Percentiles rank a stretch among this genome's conserved stretches.
Evolutionary conservation across 2,113 vertebrate species (phyloP).

Genomic region (Glaucidium brasilianum): DNA sequence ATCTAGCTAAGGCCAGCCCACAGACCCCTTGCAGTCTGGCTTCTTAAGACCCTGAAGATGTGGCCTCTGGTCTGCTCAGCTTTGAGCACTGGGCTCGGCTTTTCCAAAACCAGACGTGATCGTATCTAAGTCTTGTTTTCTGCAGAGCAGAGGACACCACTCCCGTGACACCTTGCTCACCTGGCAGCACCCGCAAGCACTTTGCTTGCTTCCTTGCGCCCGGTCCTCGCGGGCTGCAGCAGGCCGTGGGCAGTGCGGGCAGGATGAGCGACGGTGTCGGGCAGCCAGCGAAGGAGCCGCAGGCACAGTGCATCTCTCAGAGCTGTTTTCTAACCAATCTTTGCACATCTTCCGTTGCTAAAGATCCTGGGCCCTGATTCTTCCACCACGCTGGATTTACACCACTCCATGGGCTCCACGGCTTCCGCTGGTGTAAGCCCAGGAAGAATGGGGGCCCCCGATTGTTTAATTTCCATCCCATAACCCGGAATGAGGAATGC

Average conservation of each 20-base stretch:
- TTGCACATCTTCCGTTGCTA: slow-evolving; percentile 55
- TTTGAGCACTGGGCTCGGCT: not conserved
- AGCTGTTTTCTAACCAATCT: slow-evolving; percentile 69
- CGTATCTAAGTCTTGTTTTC: not conserved
- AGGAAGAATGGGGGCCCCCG: slow-evolving; percentile 23
- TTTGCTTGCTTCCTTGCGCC: not conserved
- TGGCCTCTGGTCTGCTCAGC: accelerated
- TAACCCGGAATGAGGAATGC: slow-evolving; percentile 69
- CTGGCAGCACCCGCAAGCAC: not conserved
- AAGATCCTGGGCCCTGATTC: slow-evolving; percentile 62
- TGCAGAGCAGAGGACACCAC: not conserved
- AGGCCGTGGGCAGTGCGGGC: not conserved
- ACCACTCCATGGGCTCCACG: not conserved
- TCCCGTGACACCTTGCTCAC: accelerated
- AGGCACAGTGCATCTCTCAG: slow-evolving; percentile 40
- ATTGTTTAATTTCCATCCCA: slow-evolving; percentile 58
- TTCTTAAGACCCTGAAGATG: not conserved
- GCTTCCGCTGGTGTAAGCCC: not conserved
- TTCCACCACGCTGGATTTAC: not conserved
- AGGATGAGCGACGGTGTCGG: not conserved
- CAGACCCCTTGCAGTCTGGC: not conserved
- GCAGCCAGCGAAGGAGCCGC: not conserved
- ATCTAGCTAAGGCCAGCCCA: not conserved
- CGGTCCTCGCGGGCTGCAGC: not conserved
- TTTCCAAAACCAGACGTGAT: not conserved